These are phyloP conservation scores for Xenopus petersii DNA, from an alignment of 2,797 vertebrate species.

Conservation along the genomic window DNA sequence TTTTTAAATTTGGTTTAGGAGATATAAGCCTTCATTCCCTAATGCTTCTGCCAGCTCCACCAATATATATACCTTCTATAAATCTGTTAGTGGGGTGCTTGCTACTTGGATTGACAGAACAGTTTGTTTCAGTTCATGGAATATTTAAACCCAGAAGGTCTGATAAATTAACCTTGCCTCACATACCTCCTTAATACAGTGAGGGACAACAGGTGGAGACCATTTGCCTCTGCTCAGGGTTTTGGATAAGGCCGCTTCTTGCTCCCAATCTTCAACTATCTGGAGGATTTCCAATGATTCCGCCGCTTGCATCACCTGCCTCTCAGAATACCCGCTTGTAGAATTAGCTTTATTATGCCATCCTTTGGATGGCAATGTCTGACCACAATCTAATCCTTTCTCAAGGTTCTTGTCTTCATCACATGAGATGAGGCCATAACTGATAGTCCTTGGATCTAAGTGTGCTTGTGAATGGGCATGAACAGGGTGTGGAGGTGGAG, in stretches of 20 bases:
- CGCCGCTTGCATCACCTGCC: slow-evolving; percentile 3
- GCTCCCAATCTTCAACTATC: slow-evolving; percentile 39
- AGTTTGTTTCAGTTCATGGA: too few species aligned
- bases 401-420: too few species aligned
- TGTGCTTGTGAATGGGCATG: background rate
- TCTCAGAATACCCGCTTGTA: background rate
- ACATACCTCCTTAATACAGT: slow-evolving; percentile 15
- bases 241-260: background rate
- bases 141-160: background rate
- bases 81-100: too few species aligned
- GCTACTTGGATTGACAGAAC: too few species aligned
- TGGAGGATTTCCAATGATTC: slow-evolving; percentile 40
- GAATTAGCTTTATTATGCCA: slow-evolving; percentile 18
- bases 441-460: background rate
- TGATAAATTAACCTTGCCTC: background rate
- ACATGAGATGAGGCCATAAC: too few species aligned
- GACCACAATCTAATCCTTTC: background rate
- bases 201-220: background rate
- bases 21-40: too few species aligned
- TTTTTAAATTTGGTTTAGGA: too few species aligned
- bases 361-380: background rate
- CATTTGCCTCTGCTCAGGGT: background rate
- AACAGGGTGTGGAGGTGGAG: slow-evolving; percentile 9
- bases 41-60: too few species aligned
- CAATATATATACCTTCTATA: too few species aligned